These are phyloP conservation scores for Morpho helenor DNA, from an alignment of 2,888 invertebrate genomes.

Conservation along the genomic window DNA sequence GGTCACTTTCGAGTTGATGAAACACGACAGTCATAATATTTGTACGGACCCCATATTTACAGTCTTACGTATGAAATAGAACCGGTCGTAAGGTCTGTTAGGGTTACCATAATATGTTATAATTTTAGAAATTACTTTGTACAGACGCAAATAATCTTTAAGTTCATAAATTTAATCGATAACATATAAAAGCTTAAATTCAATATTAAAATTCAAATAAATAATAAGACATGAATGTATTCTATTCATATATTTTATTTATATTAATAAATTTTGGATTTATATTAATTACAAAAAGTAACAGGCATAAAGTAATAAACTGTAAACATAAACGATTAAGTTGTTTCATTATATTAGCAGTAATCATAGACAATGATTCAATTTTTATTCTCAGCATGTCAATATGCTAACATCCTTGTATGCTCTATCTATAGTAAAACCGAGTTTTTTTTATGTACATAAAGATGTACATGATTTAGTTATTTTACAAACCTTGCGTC, in stretches of 20 bases:
- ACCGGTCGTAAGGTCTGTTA: constrained; percentile 12
- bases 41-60: constrained; percentile 22
- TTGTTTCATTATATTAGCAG: neutral
- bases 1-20: constrained; percentile 37
- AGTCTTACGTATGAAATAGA: constrained; percentile 20
- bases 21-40: constrained; percentile 20
- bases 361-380: neutral
- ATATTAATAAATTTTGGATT: too few species aligned
- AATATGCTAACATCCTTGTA: constrained; percentile 7
- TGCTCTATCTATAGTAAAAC: constrained; percentile 1
- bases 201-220: too few species aligned
- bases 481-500: neutral
- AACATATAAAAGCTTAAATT: too few species aligned
- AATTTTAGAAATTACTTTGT: neutral
- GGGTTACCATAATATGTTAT: constrained; percentile 1
- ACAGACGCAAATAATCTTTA: too few species aligned
- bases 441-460: constrained; percentile 2
- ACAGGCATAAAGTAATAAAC: too few species aligned
- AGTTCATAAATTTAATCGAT: too few species aligned
- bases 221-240: too few species aligned
- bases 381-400: constrained; percentile 2
- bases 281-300: too few species aligned
- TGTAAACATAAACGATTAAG: too few species aligned
- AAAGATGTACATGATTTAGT: neutral
- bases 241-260: too few species aligned